Base-by-base conservation (phyloP, 2,113 vertebrate genomes). In the Numenius arquata region DNA sequence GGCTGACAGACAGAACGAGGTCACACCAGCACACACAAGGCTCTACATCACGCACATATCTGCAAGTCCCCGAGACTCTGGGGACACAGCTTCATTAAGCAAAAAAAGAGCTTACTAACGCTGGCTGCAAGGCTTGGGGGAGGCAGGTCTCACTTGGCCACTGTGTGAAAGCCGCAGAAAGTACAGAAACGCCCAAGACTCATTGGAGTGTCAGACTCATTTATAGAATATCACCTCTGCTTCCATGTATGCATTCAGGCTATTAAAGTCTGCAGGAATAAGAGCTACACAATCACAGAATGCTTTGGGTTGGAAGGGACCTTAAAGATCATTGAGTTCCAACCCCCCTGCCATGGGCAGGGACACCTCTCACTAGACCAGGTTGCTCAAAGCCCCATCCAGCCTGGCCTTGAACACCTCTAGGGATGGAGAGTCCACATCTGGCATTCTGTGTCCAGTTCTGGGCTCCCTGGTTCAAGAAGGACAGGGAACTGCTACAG, bases 141-240 rank as follows among this genome's bases (percentile, higher is more conserved):
- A 58, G 53, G 8, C 3, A 4, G 13, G 6, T 70, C 38, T 71
- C 38, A 34, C 32, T 48, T n/a, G 15, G 32, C 23, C 47, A 30
- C 29, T 62, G 13, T 19, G 16, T 20, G 47, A 89, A 90, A 89
- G 32, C 59, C 55, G 26, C 38, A 80, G 55, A 20, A 76, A 66
- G 12, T 27, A 65, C 9, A 50, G 40, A 68, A 83, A 66, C 20
- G 40, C 34, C 22, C 11, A 36, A 58, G 63, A 52, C n/a, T 38
- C 20, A 17, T 3, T 61, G 1, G 9, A 47, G 23, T 2, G 0
- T 19, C 67, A 50, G 59, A 6, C 38, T 59, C 7, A 2, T 63
- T 88, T 59, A 63, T 9, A 83, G 16, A 66, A 20, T 34, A 59
- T 11, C 16, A 59, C 20, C 5, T 56, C 56, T 63, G 61, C 30